Percentiles rank a stretch among this genome's conserved stretches.
Conservation (phyloP, 2,113 vertebrate species). For the Calypte anna region DNA sequence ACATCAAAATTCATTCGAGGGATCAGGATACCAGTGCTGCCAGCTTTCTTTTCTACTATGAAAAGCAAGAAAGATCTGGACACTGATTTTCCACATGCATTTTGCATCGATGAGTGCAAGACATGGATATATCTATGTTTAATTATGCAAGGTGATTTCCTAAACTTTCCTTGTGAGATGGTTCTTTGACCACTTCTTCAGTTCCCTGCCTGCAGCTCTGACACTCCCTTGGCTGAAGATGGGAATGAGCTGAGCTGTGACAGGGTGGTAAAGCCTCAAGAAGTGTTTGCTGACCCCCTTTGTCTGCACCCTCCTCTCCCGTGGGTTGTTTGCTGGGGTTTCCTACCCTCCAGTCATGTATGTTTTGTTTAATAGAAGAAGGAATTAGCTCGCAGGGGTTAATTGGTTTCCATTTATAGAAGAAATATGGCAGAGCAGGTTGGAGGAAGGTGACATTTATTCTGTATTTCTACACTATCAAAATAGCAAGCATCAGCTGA, state of each 20-base stretch:
- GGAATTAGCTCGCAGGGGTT: background rate
- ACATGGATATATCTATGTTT: background rate
- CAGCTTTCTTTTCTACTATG: background rate
- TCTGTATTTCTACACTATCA: background rate
- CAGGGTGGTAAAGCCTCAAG: rapidly evolving
- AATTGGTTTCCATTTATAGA: background rate
- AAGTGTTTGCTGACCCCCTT: rapidly evolving
- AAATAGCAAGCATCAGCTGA: background rate
- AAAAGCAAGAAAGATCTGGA: background rate
- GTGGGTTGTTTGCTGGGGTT: rapidly evolving
- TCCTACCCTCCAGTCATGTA: background rate
- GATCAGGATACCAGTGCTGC: rapidly evolving
- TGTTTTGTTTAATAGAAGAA: background rate
- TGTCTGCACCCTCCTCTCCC: background rate
- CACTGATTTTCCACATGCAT: background rate
- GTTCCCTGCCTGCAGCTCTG: background rate
- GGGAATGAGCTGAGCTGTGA: background rate
- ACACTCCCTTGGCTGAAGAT: background rate
- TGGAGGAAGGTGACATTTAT: background rate
- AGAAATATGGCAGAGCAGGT: background rate
- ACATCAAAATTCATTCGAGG: rapidly evolving
- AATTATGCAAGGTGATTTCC: background rate
- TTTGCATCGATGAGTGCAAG: background rate
- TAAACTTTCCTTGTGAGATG: background rate
- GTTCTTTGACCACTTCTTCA: background rate